Base-by-base conservation (phyloP, 2,888 invertebrate genomes). In the Phrixothrix hirtus region DNA sequence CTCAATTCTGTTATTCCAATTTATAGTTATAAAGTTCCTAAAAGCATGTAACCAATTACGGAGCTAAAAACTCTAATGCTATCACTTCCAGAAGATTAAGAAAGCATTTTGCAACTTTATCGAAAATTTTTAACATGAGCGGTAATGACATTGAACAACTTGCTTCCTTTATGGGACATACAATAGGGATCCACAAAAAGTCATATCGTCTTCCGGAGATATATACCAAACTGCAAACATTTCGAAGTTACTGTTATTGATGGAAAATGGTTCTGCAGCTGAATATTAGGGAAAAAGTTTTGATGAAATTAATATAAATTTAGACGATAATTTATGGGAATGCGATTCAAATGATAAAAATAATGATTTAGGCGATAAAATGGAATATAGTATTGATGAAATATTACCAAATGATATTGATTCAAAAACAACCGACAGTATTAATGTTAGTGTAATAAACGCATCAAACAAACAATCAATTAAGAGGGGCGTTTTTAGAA, bases 21-120 rank as follows among this genome's bases (percentile, higher is more conserved):
- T 14, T 27, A n/a, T 35, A 60, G 63, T 11, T 62, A 62, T 34
- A 59, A 63, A 52, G 48, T 64, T 17, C 15, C 64, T 6, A 45
- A 7, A 62, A 61, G 9, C 12, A 32, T 14, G 32, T 14, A 7
- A 32, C 1, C 0, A 9, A 4, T 13, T n/a, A n/a, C n/a, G n/a
- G n/a, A n/a, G n/a, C n/a, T n/a, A n/a, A n/a, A n/a, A n/a, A n/a
- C n/a, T n/a, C n/a, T n/a, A 4, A 14, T n/a, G 7, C 32, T 6
- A 1, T 32, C 3, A 32, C 14, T 32, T 5, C 2, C 5, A 1
- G 5, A 11, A 32, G 2, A 14, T 13, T 32, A n/a, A 11, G 14
- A 32, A 14, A 14, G 1, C 11, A 2, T 14, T 14, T 32, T 1
- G 32, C 32, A 1, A 5, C 12, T 32, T 13, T 32, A 6, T 13